These are phyloP conservation scores for Asobara japonica DNA, from an alignment of 1,140 invertebrate genomes.

Conservation along the genomic window DNA sequence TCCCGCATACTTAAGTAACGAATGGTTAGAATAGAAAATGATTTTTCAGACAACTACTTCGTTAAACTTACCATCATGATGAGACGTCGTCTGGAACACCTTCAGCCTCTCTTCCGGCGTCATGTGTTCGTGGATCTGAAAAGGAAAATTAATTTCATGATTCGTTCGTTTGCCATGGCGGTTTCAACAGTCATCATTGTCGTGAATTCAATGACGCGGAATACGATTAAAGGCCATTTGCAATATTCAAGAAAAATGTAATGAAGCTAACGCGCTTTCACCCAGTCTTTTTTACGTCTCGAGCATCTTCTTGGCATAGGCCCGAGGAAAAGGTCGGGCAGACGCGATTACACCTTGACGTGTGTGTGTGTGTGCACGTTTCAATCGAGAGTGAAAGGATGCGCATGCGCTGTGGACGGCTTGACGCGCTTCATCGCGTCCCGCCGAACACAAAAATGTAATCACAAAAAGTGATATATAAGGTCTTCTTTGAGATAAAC, in stretches of 20 bases:
- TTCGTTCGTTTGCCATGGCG: neutral
- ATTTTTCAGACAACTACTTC: neutral
- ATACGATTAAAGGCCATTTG: neutral
- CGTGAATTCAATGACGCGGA: neutral
- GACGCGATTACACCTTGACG: neutral
- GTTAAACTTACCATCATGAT: slow-evolving; percentile 72
- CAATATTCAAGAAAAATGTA: neutral
- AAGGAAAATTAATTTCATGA: slow-evolving; percentile 49
- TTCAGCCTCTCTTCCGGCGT: slow-evolving; percentile 79
- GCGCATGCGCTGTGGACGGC: neutral
- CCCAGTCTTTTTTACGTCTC: neutral
- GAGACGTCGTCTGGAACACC: slow-evolving; percentile 80
- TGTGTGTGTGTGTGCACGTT: neutral
- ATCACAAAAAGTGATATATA: too few species aligned
- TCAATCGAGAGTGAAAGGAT: slow-evolving; percentile 11
- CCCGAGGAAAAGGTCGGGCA: slow-evolving; percentile 23
- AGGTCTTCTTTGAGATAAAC: too few species aligned
- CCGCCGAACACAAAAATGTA: neutral
- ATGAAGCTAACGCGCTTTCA: slow-evolving; percentile 19
- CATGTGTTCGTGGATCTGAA: slow-evolving; percentile 87
- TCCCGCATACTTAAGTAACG: too few species aligned
- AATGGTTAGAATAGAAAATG: neutral
- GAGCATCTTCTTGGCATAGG: slow-evolving; percentile 14
- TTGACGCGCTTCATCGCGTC: neutral
- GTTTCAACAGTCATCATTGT: neutral